A percentile compares a stretch with the other conserved stretches of the same genome.
phyloP scores from a whole-genome alignment of 2,888 invertebrate genomes.

The Eupelmus urozonus region DNA sequence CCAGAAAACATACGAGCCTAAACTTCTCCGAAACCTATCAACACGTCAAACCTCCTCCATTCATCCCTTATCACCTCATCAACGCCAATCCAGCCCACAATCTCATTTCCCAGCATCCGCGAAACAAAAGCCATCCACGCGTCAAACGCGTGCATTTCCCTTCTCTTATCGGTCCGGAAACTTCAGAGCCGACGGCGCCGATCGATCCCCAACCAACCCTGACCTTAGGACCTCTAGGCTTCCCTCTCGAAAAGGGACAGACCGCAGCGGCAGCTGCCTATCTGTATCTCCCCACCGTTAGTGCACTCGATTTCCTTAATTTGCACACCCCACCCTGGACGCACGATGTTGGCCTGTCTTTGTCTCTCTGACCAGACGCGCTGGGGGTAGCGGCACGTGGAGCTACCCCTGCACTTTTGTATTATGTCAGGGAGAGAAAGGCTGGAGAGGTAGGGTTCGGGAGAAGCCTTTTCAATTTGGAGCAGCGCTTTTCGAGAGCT shows the following conservation, averaged over 20 bases:
- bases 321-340: background rate
- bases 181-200: background rate
- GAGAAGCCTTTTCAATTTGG: no score
- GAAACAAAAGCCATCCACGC: no score
- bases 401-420: background rate
- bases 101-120: no score
- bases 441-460: background rate
- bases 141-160: background rate
- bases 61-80: no score
- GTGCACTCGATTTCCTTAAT: conserved; percentile 34
- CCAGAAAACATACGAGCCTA: no score
- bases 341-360: background rate
- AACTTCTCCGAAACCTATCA: no score
- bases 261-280: background rate
- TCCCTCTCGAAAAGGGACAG: conserved; percentile 17
- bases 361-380: background rate
- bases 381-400: background rate
- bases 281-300: background rate
- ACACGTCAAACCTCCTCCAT: no score
- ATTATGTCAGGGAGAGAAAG: conserved; percentile 5
- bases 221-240: conserved; percentile 49
- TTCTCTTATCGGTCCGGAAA: background rate
- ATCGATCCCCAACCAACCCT: conserved; percentile 54
- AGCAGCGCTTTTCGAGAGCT: no score
- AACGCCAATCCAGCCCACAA: no score